Evolutionary conservation across 2,888 invertebrate species (phyloP), one percentile per base, ranked within the genome.

Genomic region (Meiosimyza platycephala): DNA sequence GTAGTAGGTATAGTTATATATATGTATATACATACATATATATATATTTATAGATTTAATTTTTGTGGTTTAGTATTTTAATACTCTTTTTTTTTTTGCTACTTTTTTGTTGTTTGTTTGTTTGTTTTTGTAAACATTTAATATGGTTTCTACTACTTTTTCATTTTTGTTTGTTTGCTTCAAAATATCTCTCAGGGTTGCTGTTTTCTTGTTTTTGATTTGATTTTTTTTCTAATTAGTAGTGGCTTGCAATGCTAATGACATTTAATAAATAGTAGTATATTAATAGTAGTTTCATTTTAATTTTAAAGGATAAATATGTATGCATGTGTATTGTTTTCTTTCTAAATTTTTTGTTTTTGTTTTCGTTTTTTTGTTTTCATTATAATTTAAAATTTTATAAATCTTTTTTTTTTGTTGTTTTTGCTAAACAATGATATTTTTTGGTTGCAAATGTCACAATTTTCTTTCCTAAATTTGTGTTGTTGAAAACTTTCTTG

Each of bases 251-350:
- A 80, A 80, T 83, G 83, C 80, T 83, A 81, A 82, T 83, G 83
- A 83, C 83, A 83, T 81, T 81, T 82, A 81, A 81, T 82, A 81
- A 81, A 81, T 80, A 81, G 82, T 83, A 83, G 75, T 78, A 55
- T 71, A 60, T 66, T n/a, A 51, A n/a, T 64, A 75, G 59, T 73
- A 52, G 60, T 28, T 60, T 60, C 33, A 33, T 28, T 33, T 13
- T 62, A 54, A 40, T 52, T 63, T 63, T 71, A n/a, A 54, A 63
- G 54, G 48, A 66, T 66, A 62, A 73, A 60, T 77, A 16, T 72
- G 63, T 74, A 72, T 75, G 69, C 74, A 57, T 68, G 72, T 70
- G 62, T 75, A 52, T 55, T 57, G 74, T 74, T 74, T 73, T 72
- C 59, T 71, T 47, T 75, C 67, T 75, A 69, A 74, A 76, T 79